Conservation (phyloP, 2,888 invertebrate genomes). For the Ctena decussata region DNA sequence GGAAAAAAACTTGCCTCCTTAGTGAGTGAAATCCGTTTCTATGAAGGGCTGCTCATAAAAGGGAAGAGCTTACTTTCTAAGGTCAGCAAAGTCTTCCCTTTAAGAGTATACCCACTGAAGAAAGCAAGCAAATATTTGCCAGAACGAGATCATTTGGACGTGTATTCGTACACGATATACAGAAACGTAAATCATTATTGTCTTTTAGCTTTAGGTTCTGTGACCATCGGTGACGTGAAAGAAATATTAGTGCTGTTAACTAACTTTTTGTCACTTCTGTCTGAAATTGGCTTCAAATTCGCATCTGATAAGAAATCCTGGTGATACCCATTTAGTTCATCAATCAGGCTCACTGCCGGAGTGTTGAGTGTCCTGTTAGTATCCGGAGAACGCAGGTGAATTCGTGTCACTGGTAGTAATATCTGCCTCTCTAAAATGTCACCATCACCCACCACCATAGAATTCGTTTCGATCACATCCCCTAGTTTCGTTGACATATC, state of each 20-base stretch:
- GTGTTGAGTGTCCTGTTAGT: background rate
- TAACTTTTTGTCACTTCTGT: constrained; percentile 27
- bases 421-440: background rate
- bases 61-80: too few relatives aligned
- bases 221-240: constrained; percentile 47
- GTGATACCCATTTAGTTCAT: constrained; percentile 17
- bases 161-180: too few relatives aligned
- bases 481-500: background rate
- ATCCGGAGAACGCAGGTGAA: constrained; percentile 38
- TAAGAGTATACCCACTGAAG: too few relatives aligned
- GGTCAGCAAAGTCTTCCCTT: too few relatives aligned
- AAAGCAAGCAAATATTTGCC: too few relatives aligned
- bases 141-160: too few relatives aligned
- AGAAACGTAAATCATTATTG: constrained; percentile 16
- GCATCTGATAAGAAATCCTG: background rate
- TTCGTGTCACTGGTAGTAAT: constrained; percentile 20
- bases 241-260: constrained; percentile 52
- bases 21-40: too few relatives aligned
- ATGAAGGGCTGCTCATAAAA: too few relatives aligned
- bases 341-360: constrained; percentile 17
- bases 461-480: background rate
- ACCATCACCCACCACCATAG: background rate
- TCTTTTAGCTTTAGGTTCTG: constrained; percentile 47
- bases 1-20: too few relatives aligned
- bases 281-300: background rate